Evolutionary conservation across 1,140 invertebrate species (phyloP).

Genomic region (Zaprionus ornatus): DNA sequence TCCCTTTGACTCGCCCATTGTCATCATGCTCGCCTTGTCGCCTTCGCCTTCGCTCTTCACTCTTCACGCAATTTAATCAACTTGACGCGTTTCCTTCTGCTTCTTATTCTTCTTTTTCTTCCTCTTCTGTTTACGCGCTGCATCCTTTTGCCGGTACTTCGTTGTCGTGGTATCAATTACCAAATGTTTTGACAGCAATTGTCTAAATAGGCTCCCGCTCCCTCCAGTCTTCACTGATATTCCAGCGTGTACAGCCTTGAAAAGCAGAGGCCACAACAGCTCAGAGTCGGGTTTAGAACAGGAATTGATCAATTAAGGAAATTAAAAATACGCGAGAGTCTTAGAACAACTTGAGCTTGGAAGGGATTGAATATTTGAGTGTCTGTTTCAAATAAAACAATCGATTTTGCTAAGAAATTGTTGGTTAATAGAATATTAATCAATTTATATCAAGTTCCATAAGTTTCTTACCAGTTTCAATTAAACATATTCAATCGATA

Average conservation of each 20-base stretch:
- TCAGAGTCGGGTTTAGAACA: background rate
- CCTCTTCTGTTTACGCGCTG: background rate
- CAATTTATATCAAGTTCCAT: too few species aligned
- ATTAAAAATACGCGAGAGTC: background rate
- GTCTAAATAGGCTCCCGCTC: constrained; percentile 67
- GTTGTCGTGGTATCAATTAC: constrained; percentile 70
- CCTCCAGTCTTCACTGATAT: constrained; percentile 4
- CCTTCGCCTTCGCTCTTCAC: constrained; percentile 54
- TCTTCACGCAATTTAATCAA: constrained; percentile 79
- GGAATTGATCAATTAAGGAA: background rate
- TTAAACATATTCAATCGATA: too few species aligned
- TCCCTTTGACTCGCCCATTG: constrained; percentile 58
- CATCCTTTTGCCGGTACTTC: background rate
- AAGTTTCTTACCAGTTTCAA: too few species aligned
- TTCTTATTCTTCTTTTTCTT: background rate
- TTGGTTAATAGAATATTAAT: too few species aligned
- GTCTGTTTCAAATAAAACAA: too few species aligned
- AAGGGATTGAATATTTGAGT: too few species aligned
- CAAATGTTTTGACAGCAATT: constrained; percentile 83
- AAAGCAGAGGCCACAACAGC: background rate
- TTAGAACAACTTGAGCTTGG: background rate
- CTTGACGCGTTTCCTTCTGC: constrained; percentile 61
- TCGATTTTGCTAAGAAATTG: too few species aligned
- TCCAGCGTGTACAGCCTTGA: constrained; percentile 11
- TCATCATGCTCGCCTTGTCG: constrained; percentile 45